Evolutionary conservation across 2,888 invertebrate species (phyloP).

Genomic region (Agrenia bidenticulata): DNA sequence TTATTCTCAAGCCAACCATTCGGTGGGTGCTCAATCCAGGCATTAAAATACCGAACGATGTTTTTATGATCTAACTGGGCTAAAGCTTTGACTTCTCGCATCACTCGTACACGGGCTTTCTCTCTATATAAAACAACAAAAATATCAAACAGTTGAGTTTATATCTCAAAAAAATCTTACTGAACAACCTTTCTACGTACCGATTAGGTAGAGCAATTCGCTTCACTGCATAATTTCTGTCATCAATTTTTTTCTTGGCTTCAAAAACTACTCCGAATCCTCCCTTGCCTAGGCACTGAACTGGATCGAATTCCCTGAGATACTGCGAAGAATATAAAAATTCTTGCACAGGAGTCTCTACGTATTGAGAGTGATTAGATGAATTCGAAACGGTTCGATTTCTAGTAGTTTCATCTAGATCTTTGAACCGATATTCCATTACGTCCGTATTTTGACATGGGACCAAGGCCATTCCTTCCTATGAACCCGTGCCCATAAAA

Average conservation of each 20-base stretch:
- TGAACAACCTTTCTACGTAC: slow-evolving; percentile 53
- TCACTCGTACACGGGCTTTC: slow-evolving; percentile 79
- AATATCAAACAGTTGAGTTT: not conserved
- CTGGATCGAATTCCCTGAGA: slow-evolving; percentile 77
- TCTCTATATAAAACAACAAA: slow-evolving; percentile 61
- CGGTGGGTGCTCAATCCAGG: slow-evolving; percentile 94
- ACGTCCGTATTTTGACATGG: not conserved
- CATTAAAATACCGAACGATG: slow-evolving; percentile 92
- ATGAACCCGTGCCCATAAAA: not conserved
- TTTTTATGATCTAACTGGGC: slow-evolving; percentile 93
- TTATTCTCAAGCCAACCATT: slow-evolving; percentile 79
- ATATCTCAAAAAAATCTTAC: not conserved
- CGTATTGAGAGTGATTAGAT: not conserved
- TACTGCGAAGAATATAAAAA: slow-evolving; percentile 63
- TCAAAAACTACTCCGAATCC: slow-evolving; percentile 97
- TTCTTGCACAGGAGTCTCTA: not conserved
- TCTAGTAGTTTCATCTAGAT: not conserved
- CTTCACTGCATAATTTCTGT: slow-evolving; percentile 92
- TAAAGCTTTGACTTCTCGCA: slow-evolving; percentile 91
- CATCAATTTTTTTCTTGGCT: slow-evolving; percentile 89
- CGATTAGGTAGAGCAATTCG: slow-evolving; percentile 80
- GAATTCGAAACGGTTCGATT: slow-evolving; percentile 2
- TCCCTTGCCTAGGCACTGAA: slow-evolving; percentile 80
- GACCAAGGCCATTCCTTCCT: not conserved
- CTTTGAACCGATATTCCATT: not conserved